Base-by-base conservation (phyloP, 2,797 vertebrate genomes). In the Eutrigla gurnardus region DNA sequence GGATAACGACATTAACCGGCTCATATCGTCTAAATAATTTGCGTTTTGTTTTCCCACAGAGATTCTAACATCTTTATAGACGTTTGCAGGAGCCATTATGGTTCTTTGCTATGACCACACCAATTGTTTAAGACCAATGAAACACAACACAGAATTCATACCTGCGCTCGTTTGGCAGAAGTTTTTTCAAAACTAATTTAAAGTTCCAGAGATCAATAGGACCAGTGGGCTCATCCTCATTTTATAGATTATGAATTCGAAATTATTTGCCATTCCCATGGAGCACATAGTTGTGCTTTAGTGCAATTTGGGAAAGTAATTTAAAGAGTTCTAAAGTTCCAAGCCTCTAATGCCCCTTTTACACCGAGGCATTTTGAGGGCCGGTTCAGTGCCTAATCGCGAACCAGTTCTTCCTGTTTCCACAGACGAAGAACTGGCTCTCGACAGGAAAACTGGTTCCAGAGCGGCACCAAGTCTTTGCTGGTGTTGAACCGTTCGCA, bases 161-260 rank as follows among this genome's bases (percentile, higher is more conserved):
- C 4, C 18, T 0, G 2, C 8, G n/a, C 62, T 81, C 36, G 5
- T 85, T 78, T 82, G 52, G 58, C 68, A 4, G 18, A 83, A 73
- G 64, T 87, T 87, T 65, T 68, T 64, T 53, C n/a, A 58, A 73
- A 92, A 86, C 87, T 85, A 78, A 91, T 91, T 86, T 87, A 89
- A 89, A 86, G 81, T 92, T 93, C 15, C 45, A 52, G 33, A 71
- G 65, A 83, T 86, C 85, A 83, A 78, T 68, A 73, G 78, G 70
- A 68, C 76, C 79, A 33, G 32, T 64, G 83, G 75, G 77, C 75
- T 87, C 76, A 75, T 85, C 73, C 13, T 58, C n/a, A 18, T 81
- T 18, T 76, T 82, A 81, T 79, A 77, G 82, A 83, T 86, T 80
- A 81, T 73, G 81, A 77, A 84, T 88, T 72, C 82, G 40, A 81